Evolutionary conservation across 1,140 invertebrate species (phyloP), one percentile per base, ranked within the genome.

Genomic region (Grapholita molesta): DNA sequence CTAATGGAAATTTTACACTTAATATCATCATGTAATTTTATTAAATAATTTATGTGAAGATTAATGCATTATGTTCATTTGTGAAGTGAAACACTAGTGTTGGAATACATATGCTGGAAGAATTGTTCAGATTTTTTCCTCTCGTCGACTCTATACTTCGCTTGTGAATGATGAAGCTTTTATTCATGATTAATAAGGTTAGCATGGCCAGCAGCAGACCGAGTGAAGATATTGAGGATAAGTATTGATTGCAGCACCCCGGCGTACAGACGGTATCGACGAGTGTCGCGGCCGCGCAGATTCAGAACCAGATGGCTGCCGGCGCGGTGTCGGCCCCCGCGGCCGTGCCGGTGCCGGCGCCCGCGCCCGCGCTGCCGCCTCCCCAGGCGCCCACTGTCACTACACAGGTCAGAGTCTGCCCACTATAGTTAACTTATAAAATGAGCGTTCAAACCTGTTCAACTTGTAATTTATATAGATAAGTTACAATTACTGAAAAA

Each of bases 221-320:
- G 7, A n/a, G 15, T 9, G 25, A 61, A 28, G 25, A 15, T 28
- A 61, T 28, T 61, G 24, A 61, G n/a, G n/a, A 15, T 30, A n/a
- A 7, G 12, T 25, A 5, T 65, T 73, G 66, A 30, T 78, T 72
- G 53, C 78, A 88, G 86, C 84, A 87, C 24, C 79, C 86, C 0
- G 86, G 87, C 21, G 87, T 88, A 30, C 73, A 82, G 18, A 87
- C 87, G 6, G 83, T 86, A 52, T 88, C 87, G 3, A 89, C 87
- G 9, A 88, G 84, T 30, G 71, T 88, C 24, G 81, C 86, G 11
- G 70, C 78, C 12, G 76, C 75, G 0, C 78, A 76, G 30, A 77
- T 85, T 48, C 77, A 74, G n/a, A 75, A 74, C 0, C 85, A 83
- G 64, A 82, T 88, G 78, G 76, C 83, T 0, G 30, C 73, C 0